phyloP scores from a whole-genome alignment of 2,113 vertebrate genomes.

The Leptocoma aspasia region DNA sequence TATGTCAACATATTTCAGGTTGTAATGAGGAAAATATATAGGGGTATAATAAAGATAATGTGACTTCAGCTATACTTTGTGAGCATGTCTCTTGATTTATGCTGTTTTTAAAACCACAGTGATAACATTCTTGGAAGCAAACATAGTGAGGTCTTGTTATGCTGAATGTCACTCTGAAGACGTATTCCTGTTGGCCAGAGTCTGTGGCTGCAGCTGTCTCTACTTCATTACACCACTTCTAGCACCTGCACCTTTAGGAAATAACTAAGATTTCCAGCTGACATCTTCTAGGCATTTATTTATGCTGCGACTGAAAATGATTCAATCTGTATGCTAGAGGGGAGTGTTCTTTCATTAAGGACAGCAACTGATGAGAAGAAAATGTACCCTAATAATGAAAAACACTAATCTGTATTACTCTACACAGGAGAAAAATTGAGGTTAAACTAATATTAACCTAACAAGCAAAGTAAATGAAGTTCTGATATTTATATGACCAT shows the following conservation, averaged over 20 bases:
- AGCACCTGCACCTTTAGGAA: slow-evolving; percentile 74
- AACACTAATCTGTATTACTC: not conserved
- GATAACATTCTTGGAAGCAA: slow-evolving; percentile 67
- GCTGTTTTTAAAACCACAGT: slow-evolving; percentile 20
- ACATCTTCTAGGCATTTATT: slow-evolving; percentile 66
- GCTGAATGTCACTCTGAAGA: slow-evolving; percentile 52
- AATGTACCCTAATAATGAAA: slow-evolving; percentile 10
- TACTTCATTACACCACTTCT: slow-evolving; percentile 49
- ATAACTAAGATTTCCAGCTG: slow-evolving; percentile 70
- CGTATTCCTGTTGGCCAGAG: slow-evolving; percentile 55
- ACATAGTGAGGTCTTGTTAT: slow-evolving; percentile 52
- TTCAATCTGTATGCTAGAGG: slow-evolving; percentile 41
- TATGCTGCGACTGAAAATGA: slow-evolving; percentile 50
- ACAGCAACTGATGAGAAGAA: slow-evolving; percentile 9
- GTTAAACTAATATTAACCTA: slow-evolving; percentile 41
- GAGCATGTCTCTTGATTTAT: slow-evolving; percentile 26
- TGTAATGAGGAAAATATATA: slow-evolving; percentile 60
- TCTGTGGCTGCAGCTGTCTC: slow-evolving; percentile 53
- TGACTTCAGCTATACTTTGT: slow-evolving; percentile 33
- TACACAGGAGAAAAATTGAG: not conserved
- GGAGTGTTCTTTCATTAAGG: not conserved
- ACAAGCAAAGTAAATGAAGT: slow-evolving; percentile 15
- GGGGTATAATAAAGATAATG: slow-evolving; percentile 49
- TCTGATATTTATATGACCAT: not conserved
- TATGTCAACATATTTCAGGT: slow-evolving; percentile 53